A percentile compares a stretch with the other conserved stretches of the same genome.
These are phyloP conservation scores for Rhadinocentrus ornatus DNA, from an alignment of 2,797 vertebrate genomes.

Conservation along the genomic window DNA sequence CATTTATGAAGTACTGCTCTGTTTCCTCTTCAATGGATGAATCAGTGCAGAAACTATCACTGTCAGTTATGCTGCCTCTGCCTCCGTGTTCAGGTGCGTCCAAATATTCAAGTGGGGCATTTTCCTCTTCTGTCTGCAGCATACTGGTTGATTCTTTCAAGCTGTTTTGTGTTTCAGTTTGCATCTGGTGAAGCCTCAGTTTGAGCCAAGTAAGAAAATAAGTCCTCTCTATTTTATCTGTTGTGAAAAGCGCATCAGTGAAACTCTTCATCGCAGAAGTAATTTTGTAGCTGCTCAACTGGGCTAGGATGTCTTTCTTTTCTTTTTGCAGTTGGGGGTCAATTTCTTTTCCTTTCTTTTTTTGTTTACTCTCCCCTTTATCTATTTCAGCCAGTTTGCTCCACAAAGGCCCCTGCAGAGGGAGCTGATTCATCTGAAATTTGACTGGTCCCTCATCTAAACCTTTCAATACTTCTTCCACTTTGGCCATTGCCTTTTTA, in stretches of 20 bases:
- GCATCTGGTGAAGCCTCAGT: conserved; percentile 73
- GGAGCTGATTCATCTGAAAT: conserved; percentile 79
- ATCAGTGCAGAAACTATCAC: conserved; percentile 59
- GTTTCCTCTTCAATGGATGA: conserved; percentile 45
- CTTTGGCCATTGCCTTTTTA: conserved; percentile 73
- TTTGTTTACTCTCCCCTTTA: conserved; percentile 77
- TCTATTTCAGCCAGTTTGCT: conserved; percentile 75
- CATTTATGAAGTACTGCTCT: conserved; percentile 6
- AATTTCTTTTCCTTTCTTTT: conserved; percentile 38
- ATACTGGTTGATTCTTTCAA: conserved; percentile 15
- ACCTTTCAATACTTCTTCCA: conserved; percentile 71
- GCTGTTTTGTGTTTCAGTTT: conserved; percentile 49
- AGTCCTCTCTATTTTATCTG: conserved; percentile 70
- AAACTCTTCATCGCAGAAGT: conserved; percentile 81
- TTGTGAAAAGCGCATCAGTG: conserved; percentile 72
- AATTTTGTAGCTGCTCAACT: conserved; percentile 75
- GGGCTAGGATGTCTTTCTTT: conserved; percentile 64
- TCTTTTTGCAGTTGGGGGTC: conserved; percentile 52
- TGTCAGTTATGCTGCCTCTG: neutral
- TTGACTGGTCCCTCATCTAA: conserved; percentile 64
- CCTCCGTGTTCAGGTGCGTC: conserved; percentile 21
- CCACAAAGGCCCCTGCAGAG: conserved; percentile 82
- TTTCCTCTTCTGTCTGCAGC: conserved; percentile 9
- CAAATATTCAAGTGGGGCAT: conserved; percentile 17
- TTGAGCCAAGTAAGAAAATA: conserved; percentile 88